phyloP scores from a whole-genome alignment of 2,113 vertebrate genomes.

The Gracilinanus agilis region DNA sequence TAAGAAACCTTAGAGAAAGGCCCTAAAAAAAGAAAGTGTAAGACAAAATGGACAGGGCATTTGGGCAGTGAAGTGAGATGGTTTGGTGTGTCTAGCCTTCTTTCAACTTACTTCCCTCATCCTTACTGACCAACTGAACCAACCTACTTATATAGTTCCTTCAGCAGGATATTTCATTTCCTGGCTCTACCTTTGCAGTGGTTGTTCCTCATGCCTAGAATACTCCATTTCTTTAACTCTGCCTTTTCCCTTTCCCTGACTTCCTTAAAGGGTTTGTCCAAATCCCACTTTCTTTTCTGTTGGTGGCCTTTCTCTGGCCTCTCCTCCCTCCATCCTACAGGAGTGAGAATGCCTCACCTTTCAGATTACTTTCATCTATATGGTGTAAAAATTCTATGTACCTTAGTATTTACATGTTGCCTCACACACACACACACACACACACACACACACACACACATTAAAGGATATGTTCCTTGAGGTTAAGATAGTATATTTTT shows the following conservation, averaged over 20 bases:
- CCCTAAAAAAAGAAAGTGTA: neutral
- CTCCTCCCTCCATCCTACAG: neutral
- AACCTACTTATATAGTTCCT: neutral
- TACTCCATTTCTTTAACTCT: neutral
- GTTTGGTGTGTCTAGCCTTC: neutral
- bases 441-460: too few relatives aligned
- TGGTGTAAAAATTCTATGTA: neutral
- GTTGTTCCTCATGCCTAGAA: neutral
- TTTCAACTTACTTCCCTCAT: neutral
- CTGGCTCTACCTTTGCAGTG: neutral
- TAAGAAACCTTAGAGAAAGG: neutral
- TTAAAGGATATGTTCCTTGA: neutral
- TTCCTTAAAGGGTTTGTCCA: neutral
- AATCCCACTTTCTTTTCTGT: neutral
- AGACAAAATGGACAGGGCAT: neutral
- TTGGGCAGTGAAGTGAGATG: neutral
- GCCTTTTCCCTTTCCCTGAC: neutral
- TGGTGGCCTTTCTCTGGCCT: neutral
- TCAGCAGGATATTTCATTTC: neutral
- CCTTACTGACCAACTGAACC: neutral
- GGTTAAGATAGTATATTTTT: neutral
- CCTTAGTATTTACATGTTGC: neutral
- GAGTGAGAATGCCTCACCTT: neutral
- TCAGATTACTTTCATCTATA: neutral
- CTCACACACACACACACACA: neutral